phyloP scores from a whole-genome alignment of 1,140 invertebrate genomes.

The Gryllus bimaculatus region DNA sequence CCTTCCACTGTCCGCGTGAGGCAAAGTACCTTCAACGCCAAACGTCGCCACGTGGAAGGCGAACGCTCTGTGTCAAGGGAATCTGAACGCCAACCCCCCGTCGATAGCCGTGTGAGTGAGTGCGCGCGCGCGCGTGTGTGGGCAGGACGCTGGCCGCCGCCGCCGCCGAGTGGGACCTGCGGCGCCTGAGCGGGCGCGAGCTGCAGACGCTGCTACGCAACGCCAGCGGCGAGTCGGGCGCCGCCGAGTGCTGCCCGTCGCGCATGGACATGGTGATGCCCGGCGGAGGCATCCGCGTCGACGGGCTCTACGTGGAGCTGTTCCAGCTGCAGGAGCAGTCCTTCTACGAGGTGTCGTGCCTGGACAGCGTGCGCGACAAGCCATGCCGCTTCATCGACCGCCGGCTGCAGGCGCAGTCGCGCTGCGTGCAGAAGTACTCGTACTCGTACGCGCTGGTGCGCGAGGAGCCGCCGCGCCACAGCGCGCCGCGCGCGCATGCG shows the following conservation, averaged over 20 bases:
- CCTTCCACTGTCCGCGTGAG: too few relatives aligned
- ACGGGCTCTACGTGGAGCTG: not conserved
- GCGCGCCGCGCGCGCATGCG: too few relatives aligned
- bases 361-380: conserved; percentile 45
- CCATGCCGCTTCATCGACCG: conserved; percentile 67
- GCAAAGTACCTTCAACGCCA: too few relatives aligned
- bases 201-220: not conserved
- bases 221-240: not conserved
- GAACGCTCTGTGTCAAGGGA: too few relatives aligned
- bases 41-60: too few relatives aligned
- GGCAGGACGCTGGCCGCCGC: not conserved
- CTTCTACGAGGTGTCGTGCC: conserved; percentile 74
- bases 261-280: not conserved
- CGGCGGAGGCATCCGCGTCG: not conserved
- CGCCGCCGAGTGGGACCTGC: conserved; percentile 1
- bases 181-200: conserved; percentile 1
- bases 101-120: too few relatives aligned
- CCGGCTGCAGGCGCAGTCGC: conserved; percentile 53
- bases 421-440: conserved; percentile 72
- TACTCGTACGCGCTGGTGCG: conserved; percentile 73
- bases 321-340: conserved; percentile 38
- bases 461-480: conserved; percentile 29
- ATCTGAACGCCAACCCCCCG: too few relatives aligned
- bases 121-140: too few relatives aligned
- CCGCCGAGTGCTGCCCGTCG: not conserved